phyloP scores from a whole-genome alignment of 2,113 vertebrate genomes.

The Rhipidura dahli region DNA sequence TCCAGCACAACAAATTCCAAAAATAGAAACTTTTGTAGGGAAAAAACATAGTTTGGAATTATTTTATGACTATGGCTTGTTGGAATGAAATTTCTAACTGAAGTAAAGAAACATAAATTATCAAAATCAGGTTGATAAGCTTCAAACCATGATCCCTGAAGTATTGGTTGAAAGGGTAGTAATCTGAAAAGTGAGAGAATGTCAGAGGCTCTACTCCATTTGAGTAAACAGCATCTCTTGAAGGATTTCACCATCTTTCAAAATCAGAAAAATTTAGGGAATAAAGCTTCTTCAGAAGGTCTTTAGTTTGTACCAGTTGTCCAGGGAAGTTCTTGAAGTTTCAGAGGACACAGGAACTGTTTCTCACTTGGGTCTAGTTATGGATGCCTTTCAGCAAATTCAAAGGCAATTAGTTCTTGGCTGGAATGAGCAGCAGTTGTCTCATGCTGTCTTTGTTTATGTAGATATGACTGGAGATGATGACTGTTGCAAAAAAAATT shows the following conservation, averaged over 20 bases:
- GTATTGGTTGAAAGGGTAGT: neutral
- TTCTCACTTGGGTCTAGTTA: neutral
- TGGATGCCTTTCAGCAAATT: neutral
- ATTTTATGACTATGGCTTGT: neutral
- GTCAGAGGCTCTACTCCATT: neutral
- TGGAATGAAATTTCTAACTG: neutral
- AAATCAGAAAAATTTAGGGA: neutral
- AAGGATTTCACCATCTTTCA: neutral
- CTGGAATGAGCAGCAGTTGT: neutral
- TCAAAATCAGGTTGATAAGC: neutral
- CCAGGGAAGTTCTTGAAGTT: neutral
- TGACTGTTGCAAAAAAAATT: neutral
- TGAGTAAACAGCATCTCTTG: neutral
- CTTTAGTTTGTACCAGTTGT: neutral
- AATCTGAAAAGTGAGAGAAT: neutral
- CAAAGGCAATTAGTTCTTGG: neutral
- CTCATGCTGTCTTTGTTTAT: neutral
- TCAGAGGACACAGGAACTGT: neutral
- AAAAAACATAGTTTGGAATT: neutral
- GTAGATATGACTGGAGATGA: neutral
- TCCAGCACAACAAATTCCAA: neutral
- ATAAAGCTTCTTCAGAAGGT: neutral
- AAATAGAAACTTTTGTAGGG: neutral
- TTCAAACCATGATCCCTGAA: neutral
- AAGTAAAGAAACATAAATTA: neutral